phyloP scores from a whole-genome alignment of 2,797 vertebrate genomes.

The Apodemus agrarius region DNA sequence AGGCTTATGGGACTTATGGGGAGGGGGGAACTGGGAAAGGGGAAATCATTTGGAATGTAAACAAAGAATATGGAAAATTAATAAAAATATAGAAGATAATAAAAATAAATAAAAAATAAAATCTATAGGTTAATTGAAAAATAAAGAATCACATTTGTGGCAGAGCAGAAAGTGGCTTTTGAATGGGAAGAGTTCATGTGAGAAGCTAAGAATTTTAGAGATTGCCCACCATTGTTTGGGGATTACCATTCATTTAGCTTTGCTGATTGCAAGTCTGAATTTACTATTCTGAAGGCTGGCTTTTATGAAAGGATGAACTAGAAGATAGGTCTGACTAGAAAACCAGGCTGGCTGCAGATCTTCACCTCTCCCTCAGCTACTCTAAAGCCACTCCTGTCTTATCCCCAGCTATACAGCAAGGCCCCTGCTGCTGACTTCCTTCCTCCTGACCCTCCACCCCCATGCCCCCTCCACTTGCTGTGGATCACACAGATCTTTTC shows the following conservation, averaged over 20 bases:
- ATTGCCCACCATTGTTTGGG: not conserved
- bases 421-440: not conserved
- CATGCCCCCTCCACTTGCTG: not conserved
- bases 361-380: not conserved
- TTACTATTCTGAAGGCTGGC: not conserved
- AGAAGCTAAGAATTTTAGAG: conserved; percentile 35
- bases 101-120: too few species aligned
- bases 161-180: not conserved
- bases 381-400: not conserved
- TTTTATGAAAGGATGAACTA: not conserved
- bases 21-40: too few species aligned
- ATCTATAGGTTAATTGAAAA: too few species aligned
- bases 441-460: not conserved
- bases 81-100: too few species aligned
- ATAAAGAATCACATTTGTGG: not conserved
- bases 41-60: too few species aligned
- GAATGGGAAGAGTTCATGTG: not conserved
- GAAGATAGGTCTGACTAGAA: not conserved
- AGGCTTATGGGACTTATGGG: too few species aligned
- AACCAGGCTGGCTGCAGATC: not conserved
- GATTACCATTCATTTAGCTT: not conserved
- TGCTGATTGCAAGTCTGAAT: not conserved
- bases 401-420: not conserved
- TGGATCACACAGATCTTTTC: too few species aligned
- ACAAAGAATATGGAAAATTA: too few species aligned